Percentiles rank a stretch among this genome's conserved stretches.
Conservation (phyloP, 2,113 vertebrate genomes). For the Sminthopsis crassicaudata region DNA sequence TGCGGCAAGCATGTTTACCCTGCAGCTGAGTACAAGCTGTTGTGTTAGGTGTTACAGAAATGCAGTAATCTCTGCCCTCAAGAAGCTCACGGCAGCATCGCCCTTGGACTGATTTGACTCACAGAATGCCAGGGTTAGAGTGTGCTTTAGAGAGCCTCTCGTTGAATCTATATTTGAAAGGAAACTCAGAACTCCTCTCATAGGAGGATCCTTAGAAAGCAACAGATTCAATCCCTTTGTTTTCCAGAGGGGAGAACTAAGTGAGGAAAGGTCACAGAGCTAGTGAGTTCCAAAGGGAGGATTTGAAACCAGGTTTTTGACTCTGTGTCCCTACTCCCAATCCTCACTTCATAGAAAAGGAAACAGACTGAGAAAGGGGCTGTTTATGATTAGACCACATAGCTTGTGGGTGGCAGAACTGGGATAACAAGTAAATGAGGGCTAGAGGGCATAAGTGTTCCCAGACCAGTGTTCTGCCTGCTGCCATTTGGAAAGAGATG, state of each 20-base stretch:
- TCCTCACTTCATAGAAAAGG: not conserved
- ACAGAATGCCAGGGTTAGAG: not conserved
- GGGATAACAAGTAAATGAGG: not conserved
- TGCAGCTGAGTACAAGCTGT: not conserved
- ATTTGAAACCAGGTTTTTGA: not conserved
- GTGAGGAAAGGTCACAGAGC: not conserved
- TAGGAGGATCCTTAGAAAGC: not conserved
- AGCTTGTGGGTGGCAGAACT: not conserved
- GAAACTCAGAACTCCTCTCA: not conserved
- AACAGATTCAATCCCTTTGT: not conserved
- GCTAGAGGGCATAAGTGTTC: conserved; percentile 6
- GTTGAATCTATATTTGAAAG: not conserved
- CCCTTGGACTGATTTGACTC: not conserved
- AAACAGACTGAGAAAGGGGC: not conserved
- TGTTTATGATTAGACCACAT: conserved; percentile 3
- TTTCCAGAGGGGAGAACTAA: not conserved
- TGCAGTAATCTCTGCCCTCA: not conserved
- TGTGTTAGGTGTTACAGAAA: not conserved
- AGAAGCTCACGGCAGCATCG: not conserved
- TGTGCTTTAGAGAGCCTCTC: not conserved
- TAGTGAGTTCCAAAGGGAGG: not conserved
- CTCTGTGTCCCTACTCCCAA: not conserved
- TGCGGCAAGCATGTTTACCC: not conserved
- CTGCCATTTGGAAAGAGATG: conserved; percentile 27
- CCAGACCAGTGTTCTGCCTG: not conserved